These are phyloP conservation scores for Agriopis marginaria DNA, from an alignment of 2,888 invertebrate genomes.

Conservation along the genomic window DNA sequence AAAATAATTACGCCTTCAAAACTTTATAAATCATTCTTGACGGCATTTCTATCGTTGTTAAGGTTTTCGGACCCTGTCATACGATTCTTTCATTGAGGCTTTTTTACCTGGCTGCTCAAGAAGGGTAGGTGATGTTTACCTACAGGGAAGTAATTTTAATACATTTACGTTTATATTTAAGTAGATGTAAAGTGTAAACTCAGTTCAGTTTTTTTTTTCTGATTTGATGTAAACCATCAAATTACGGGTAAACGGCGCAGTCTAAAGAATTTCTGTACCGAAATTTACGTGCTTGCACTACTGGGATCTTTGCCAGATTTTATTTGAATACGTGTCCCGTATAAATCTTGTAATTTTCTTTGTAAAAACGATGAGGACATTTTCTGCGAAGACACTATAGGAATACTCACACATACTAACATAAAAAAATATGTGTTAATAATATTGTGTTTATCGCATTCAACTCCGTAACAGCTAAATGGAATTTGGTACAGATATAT, in stretches of 20 bases:
- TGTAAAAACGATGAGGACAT: conserved; percentile 27
- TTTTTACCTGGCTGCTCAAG: too few species aligned
- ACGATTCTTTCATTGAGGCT: not conserved
- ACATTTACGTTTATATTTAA: too few species aligned
- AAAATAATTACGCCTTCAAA: conserved; percentile 61
- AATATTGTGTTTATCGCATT: too few species aligned
- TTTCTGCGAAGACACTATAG: not conserved
- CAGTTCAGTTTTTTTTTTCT: not conserved
- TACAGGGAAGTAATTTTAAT: too few species aligned
- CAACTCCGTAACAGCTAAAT: too few species aligned
- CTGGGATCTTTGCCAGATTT: conserved; percentile 16
- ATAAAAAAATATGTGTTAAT: too few species aligned
- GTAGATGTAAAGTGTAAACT: not conserved
- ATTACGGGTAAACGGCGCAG: not conserved
- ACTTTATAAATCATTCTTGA: conserved; percentile 13
- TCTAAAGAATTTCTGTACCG: not conserved
- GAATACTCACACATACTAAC: too few species aligned
- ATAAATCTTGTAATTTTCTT: conserved; percentile 34
- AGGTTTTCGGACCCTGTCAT: not conserved
- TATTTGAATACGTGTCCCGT: conserved; percentile 3
- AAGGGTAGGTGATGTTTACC: too few species aligned
- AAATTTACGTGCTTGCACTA: conserved; percentile 6
- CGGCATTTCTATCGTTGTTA: not conserved
- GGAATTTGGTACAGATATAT: too few species aligned
- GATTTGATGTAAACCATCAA: not conserved